These are phyloP conservation scores for Endotricha flammealis DNA, from an alignment of 2,888 invertebrate species.

Conservation along the genomic window DNA sequence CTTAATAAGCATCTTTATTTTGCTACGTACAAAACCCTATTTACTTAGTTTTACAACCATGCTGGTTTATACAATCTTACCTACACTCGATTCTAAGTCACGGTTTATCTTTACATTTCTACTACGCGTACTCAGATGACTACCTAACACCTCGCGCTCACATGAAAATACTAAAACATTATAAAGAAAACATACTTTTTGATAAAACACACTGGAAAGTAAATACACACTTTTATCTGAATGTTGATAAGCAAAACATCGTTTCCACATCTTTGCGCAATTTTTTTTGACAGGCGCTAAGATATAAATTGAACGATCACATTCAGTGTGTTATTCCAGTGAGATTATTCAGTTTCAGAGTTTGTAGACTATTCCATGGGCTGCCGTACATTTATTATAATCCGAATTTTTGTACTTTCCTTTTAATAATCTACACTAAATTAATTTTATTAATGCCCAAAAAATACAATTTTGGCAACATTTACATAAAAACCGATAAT, in stretches of 20 bases:
- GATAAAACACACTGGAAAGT: constrained; percentile 4
- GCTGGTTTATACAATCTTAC: constrained; percentile 63
- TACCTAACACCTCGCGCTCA: constrained; percentile 46
- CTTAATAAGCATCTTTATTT: constrained; percentile 69
- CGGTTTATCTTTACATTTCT: constrained; percentile 39
- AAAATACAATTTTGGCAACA: constrained; percentile 74
- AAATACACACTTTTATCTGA: background rate
- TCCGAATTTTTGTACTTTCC: constrained; percentile 55
- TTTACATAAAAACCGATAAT: constrained; percentile 61
- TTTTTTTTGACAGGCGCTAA: background rate
- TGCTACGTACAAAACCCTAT: constrained; percentile 75
- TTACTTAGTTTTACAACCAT: constrained; percentile 78
- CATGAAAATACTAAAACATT: constrained; percentile 27
- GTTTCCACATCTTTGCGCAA: background rate
- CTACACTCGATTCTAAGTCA: constrained; percentile 47
- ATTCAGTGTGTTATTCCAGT: constrained; percentile 1
- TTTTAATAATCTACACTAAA: constrained; percentile 61
- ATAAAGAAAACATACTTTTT: constrained; percentile 14
- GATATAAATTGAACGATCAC: background rate
- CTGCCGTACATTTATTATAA: constrained; percentile 37
- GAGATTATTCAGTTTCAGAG: constrained; percentile 4
- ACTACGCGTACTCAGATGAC: constrained; percentile 45
- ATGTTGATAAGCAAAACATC: constrained; percentile 4
- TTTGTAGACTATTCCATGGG: constrained; percentile 28
- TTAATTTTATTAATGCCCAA: constrained; percentile 59